Evolutionary conservation across 2,888 invertebrate genomes (phyloP).

Genomic region (Gibbula magus): DNA sequence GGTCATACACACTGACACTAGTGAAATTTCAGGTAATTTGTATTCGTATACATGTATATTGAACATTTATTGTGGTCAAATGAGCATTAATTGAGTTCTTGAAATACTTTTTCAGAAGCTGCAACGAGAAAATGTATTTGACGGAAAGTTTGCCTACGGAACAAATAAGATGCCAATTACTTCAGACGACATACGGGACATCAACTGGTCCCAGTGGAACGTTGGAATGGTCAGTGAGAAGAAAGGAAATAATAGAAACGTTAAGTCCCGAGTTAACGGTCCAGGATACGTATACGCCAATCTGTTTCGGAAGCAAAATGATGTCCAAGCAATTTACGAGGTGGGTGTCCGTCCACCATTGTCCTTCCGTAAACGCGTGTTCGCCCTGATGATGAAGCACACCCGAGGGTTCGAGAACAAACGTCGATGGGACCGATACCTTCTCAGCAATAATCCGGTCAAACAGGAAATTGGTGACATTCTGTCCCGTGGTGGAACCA

Average conservation of each 20-base stretch:
- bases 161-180: not conserved
- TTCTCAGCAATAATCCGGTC: not conserved
- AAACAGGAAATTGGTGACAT: not conserved
- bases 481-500: not conserved
- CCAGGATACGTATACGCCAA: not conserved
- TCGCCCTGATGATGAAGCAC: not conserved
- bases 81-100: too few relatives aligned
- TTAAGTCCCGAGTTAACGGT: not conserved
- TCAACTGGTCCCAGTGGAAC: not conserved
- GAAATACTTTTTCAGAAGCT: not conserved
- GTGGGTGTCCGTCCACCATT: not conserved
- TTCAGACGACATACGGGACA: not conserved
- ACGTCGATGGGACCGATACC: not conserved
- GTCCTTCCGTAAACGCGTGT: not conserved
- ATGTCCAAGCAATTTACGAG: not conserved
- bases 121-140: not conserved
- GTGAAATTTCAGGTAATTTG: too few relatives aligned
- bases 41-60: too few relatives aligned
- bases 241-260: not conserved
- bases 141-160: not conserved
- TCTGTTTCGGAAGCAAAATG: not conserved
- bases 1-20: too few relatives aligned
- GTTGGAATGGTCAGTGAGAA: not conserved
- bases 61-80: too few relatives aligned
- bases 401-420: not conserved